These are phyloP conservation scores for Limnothrissa miodon DNA, from an alignment of 2,113 vertebrate species.

Conservation along the genomic window DNA sequence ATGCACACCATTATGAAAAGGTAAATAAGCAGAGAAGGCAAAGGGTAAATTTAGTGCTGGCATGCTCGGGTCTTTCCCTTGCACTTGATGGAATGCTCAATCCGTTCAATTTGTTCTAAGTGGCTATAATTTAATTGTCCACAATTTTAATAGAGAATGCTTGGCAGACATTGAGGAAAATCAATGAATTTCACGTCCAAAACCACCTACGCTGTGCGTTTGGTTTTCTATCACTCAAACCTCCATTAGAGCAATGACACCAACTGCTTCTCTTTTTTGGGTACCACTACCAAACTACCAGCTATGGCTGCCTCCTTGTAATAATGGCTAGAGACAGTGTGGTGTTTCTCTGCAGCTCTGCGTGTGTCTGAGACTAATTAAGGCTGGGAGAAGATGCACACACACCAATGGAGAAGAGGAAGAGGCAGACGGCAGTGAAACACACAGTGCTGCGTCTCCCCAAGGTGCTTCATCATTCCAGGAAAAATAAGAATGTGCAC, in stretches of 20 bases:
- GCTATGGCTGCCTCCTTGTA: not conserved
- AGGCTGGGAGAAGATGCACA: constrained; percentile 1
- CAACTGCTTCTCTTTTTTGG: not conserved
- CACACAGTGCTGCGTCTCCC: not conserved
- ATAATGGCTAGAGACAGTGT: not conserved
- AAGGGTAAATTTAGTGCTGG: not conserved
- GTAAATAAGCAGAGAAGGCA: not conserved
- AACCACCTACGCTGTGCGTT: constrained; percentile 37
- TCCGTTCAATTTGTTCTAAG: constrained; percentile 33
- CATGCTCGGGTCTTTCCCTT: not conserved
- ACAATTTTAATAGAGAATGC: constrained; percentile 60
- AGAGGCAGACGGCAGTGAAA: not conserved
- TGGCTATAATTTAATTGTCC: constrained; percentile 61
- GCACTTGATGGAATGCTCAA: not conserved
- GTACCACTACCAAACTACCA: not conserved
- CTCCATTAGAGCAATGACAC: not conserved
- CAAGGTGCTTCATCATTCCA: constrained; percentile 3
- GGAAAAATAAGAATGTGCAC: not conserved
- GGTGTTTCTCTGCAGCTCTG: not conserved
- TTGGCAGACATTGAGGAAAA: constrained; percentile 55
- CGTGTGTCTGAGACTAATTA: constrained; percentile 4
- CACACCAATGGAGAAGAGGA: not conserved
- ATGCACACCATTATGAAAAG: not conserved
- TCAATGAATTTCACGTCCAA: constrained; percentile 66
- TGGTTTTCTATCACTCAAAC: constrained; percentile 10